A percentile compares a stretch with the other conserved stretches of the same genome.
Conservation (phyloP, 2,113 vertebrate genomes). For the Etheostoma spectabile region DNA sequence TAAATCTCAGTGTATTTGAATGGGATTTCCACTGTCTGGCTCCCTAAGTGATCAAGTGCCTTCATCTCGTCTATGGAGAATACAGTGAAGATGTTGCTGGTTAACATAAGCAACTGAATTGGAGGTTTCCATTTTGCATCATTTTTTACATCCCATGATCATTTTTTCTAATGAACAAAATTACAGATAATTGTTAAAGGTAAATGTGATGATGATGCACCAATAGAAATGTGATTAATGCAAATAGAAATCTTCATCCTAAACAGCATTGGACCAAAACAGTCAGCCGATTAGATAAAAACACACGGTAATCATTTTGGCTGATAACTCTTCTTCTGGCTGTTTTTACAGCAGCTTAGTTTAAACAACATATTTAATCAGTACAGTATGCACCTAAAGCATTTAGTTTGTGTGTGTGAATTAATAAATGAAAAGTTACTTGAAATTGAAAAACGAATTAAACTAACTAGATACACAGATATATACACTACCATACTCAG, state of each 20-base stretch:
- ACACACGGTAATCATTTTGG: not conserved
- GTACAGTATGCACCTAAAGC: not conserved
- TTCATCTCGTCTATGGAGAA: constrained; percentile 28
- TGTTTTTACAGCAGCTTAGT: constrained; percentile 1
- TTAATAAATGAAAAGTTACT: not conserved
- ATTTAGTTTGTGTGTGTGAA: not conserved
- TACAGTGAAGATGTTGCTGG: constrained; percentile 8
- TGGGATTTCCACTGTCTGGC: constrained; percentile 31
- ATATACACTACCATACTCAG: not conserved
- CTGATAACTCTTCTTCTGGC: not conserved
- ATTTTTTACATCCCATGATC: constrained; percentile 9
- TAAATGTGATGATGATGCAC: constrained; percentile 6
- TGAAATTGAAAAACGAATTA: constrained; percentile 13
- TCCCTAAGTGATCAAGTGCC: constrained; percentile 32
- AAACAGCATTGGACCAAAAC: not conserved
- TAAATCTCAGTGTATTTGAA: constrained; percentile 56
- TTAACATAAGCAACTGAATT: constrained; percentile 6
- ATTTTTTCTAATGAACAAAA: constrained; percentile 2
- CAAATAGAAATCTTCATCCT: not conserved
- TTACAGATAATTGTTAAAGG: not conserved
- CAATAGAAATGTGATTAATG: not conserved
- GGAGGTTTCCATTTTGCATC: not conserved
- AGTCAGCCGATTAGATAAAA: not conserved
- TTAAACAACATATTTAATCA: not conserved
- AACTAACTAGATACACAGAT: constrained; percentile 25